These are phyloP conservation scores for Ricordea florida DNA, from an alignment of 92 coral and sea anemone genomes.

Conservation along the genomic window DNA sequence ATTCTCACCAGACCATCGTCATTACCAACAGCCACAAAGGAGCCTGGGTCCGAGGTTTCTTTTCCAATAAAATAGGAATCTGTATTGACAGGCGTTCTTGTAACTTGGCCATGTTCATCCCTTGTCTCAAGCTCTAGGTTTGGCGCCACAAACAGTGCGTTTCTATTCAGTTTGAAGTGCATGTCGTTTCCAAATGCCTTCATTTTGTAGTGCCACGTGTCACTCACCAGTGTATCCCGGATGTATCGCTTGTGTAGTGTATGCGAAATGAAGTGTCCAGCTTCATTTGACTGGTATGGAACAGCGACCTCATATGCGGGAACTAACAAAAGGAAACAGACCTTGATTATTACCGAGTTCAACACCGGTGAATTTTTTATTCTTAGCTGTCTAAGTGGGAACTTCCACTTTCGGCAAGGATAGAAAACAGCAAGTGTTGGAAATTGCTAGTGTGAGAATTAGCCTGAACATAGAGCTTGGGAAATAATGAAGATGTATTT, in stretches of 20 bases:
- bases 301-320: constrained; percentile 13
- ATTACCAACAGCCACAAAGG: constrained; percentile 19
- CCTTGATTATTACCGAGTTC: too few species aligned
- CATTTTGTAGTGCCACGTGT: background rate
- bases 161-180: constrained; percentile 20
- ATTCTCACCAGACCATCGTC: constrained; percentile 22
- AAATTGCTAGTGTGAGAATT: too few species aligned
- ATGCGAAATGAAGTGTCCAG: constrained; percentile 18
- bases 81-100: background rate
- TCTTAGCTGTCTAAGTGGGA: too few species aligned
- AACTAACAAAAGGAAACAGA: background rate
- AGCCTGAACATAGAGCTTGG: too few species aligned
- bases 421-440: too few species aligned
- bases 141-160: constrained; percentile 14
- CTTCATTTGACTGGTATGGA: constrained; percentile 20
- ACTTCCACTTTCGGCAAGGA: too few species aligned
- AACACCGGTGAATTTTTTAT: too few species aligned
- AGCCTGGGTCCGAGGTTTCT: constrained; percentile 5
- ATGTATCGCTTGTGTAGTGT: constrained; percentile 13
- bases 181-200: constrained; percentile 25
- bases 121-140: constrained; percentile 15
- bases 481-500: too few species aligned
- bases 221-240: background rate
- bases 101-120: constrained; percentile 3
- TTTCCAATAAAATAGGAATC: constrained; percentile 6